Conservation (phyloP, 2,797 vertebrate genomes). For the Acipenser ruthenus region DNA sequence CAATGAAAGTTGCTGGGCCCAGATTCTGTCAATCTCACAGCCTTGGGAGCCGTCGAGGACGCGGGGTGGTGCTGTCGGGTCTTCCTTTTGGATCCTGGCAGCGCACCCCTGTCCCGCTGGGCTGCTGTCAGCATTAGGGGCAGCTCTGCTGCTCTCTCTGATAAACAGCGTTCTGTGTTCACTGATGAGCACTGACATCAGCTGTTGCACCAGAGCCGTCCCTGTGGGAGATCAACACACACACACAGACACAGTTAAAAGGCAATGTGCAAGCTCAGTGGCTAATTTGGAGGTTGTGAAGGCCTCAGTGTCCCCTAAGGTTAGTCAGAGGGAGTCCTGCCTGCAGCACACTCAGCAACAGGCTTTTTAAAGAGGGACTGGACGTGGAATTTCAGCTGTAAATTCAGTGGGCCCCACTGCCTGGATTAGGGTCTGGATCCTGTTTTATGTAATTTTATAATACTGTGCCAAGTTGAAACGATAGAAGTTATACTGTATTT, state of each 20-base stretch:
- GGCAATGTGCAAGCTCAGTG: conserved; percentile 17
- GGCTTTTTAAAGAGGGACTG: no score
- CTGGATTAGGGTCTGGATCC: no score
- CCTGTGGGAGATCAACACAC: conserved; percentile 38
- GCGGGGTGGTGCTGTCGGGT: no score
- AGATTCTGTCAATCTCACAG: conserved; percentile 11
- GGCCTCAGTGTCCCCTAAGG: neutral
- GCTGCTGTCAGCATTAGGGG: neutral
- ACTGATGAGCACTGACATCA: conserved; percentile 52
- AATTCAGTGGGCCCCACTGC: no score
- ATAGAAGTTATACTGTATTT: no score
- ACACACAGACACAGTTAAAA: conserved; percentile 1
- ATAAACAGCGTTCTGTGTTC: conserved; percentile 40
- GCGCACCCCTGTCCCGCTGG: no score
- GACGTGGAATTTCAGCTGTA: no score
- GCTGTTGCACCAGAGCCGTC: conserved; percentile 39
- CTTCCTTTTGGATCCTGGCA: no score
- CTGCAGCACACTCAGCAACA: no score
- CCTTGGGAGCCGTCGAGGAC: no score
- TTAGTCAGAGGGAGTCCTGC: conserved; percentile 2
- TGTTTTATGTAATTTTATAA: no score
- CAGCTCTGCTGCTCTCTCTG: neutral
- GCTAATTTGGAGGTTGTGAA: neutral
- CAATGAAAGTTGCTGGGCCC: conserved; percentile 52
- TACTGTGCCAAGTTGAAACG: no score